Evolutionary conservation across 2,113 vertebrate species (phyloP).

Genomic region (Urocynchramus pylzowi): DNA sequence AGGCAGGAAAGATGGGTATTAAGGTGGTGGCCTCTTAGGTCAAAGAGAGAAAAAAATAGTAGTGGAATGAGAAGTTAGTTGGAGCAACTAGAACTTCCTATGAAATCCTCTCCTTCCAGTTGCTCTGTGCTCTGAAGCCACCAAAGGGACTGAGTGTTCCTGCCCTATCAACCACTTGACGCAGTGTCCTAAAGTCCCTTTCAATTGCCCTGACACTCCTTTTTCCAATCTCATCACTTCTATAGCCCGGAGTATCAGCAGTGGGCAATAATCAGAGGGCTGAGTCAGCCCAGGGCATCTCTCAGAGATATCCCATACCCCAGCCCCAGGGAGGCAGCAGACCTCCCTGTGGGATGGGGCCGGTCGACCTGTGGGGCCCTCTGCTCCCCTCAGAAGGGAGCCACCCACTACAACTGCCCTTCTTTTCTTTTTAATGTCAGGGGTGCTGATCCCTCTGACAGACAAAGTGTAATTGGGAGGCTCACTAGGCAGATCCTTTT

Average conservation of each 20-base stretch:
- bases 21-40: neutral
- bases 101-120: neutral
- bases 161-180: neutral
- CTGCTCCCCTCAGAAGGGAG: neutral
- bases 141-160: neutral
- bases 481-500: neutral
- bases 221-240: neutral
- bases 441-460: no score
- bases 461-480: neutral
- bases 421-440: neutral
- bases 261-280: neutral
- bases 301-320: accelerated
- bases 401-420: no score
- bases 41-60: neutral
- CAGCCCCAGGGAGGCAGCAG: neutral
- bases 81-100: neutral
- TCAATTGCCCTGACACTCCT: neutral
- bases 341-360: neutral
- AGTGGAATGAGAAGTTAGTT: neutral
- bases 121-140: neutral
- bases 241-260: neutral
- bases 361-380: accelerated
- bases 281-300: neutral
- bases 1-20: neutral
- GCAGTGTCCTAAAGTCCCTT: neutral